Conservation (phyloP, 2,888 invertebrate genomes). For the Napeogenes inachia region DNA sequence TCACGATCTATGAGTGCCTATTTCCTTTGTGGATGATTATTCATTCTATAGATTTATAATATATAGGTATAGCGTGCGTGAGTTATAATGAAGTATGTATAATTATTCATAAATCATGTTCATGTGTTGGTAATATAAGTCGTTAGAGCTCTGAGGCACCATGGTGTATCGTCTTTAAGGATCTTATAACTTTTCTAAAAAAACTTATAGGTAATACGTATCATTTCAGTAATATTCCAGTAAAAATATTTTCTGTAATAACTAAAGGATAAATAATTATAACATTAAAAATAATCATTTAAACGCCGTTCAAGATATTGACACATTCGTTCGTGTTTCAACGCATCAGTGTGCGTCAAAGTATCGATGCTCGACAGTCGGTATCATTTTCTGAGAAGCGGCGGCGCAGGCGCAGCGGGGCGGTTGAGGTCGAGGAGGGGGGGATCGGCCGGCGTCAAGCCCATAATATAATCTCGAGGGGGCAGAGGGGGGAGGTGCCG, state of each 20-base stretch:
- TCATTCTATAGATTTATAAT: conserved; percentile 33
- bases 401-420: conserved; percentile 35
- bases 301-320: conserved; percentile 41
- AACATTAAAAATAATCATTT: conserved; percentile 32
- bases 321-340: conserved; percentile 29
- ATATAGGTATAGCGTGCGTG: conserved; percentile 15
- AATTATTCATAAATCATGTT: background rate
- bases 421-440: conserved; percentile 34
- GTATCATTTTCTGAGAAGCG: conserved; percentile 67
- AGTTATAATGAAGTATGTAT: background rate
- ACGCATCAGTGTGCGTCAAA: conserved; percentile 38
- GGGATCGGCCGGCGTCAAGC: conserved; percentile 48
- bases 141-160: too few relatives aligned
- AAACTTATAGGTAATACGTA: background rate
- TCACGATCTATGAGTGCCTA: conserved; percentile 40
- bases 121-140: too few relatives aligned
- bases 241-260: background rate
- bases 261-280: conserved; percentile 6
- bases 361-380: conserved; percentile 36
- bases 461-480: conserved; percentile 44
- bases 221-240: conserved; percentile 3
- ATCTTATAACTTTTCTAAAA: too few relatives aligned
- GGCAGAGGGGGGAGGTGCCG: conserved; percentile 31
- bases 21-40: conserved; percentile 54
- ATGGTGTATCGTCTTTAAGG: too few relatives aligned